These are phyloP conservation scores for Puma concolor DNA, from an alignment of 2,113 vertebrate genomes.

Conservation along the genomic window DNA sequence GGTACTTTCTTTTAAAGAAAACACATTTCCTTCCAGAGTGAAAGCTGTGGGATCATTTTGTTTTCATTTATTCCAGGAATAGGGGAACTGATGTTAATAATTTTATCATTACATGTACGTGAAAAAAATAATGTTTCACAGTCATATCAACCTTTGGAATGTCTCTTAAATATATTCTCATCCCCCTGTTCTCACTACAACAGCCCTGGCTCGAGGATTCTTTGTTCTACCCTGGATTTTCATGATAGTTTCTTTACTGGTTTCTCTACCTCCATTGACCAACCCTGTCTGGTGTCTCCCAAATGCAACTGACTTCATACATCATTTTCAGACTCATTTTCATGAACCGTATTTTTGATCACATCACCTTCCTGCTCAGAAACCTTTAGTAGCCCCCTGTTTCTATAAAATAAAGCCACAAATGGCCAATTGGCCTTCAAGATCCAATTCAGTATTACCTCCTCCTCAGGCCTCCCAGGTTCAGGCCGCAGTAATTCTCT, in stretches of 20 bases:
- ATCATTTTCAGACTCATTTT: background rate
- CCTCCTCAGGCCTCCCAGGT: background rate
- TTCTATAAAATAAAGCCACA: background rate
- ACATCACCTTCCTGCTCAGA: background rate
- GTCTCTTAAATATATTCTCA: background rate
- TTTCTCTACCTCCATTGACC: background rate
- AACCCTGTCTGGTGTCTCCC: background rate
- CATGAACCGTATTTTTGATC: background rate
- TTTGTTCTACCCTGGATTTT: background rate
- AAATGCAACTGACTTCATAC: background rate
- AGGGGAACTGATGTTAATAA: background rate
- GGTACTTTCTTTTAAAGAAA: background rate
- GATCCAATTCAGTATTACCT: background rate
- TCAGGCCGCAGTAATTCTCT: background rate
- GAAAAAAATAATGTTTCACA: background rate
- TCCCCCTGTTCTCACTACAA: background rate
- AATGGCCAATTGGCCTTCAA: background rate
- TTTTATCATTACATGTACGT: background rate
- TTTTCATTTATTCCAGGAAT: conserved; percentile 1
- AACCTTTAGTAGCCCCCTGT: background rate
- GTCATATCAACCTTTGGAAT: background rate
- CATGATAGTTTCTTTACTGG: background rate
- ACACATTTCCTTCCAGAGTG: background rate
- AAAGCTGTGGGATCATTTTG: background rate
- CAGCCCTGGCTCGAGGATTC: background rate